Evolutionary conservation across 2,113 vertebrate genomes (phyloP).

Genomic region (Myocastor coypus): DNA sequence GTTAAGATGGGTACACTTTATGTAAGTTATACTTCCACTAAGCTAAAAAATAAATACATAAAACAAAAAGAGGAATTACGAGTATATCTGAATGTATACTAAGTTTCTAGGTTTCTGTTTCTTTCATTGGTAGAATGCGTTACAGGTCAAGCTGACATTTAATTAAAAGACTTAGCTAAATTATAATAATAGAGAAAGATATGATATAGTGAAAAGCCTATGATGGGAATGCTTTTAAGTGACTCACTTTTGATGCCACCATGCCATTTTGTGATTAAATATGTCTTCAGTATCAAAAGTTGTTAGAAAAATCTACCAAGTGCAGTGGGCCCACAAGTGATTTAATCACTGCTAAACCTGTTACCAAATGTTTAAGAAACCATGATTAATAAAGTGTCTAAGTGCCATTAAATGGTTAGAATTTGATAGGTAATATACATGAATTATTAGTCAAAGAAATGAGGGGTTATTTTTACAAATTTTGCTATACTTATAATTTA

Average conservation of each 20-base stretch:
- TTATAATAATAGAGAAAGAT: neutral
- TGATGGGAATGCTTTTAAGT: neutral
- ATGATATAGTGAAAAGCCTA: neutral
- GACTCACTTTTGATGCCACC: neutral
- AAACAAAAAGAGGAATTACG: neutral
- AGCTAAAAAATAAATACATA: neutral
- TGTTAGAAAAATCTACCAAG: neutral
- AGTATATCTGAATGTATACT: neutral
- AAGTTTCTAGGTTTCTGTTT: neutral
- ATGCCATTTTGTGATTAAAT: neutral
- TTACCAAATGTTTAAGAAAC: conserved; percentile 51
- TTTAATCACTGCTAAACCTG: neutral
- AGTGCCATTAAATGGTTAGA: neutral
- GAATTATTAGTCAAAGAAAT: neutral
- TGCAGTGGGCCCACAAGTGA: neutral
- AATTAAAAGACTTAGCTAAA: conserved; percentile 1
- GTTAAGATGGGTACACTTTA: neutral
- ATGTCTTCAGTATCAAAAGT: neutral
- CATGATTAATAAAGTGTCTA: neutral
- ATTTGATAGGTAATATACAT: neutral
- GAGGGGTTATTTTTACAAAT: conserved; percentile 16
- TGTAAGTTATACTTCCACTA: neutral
- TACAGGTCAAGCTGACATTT: neutral
- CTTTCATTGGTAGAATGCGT: neutral
- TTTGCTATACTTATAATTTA: conserved; percentile 7